Evolutionary conservation across 2,797 vertebrate genomes (phyloP), one percentile per base, ranked within the genome.

Genomic region (Dermochelys coriacea): DNA sequence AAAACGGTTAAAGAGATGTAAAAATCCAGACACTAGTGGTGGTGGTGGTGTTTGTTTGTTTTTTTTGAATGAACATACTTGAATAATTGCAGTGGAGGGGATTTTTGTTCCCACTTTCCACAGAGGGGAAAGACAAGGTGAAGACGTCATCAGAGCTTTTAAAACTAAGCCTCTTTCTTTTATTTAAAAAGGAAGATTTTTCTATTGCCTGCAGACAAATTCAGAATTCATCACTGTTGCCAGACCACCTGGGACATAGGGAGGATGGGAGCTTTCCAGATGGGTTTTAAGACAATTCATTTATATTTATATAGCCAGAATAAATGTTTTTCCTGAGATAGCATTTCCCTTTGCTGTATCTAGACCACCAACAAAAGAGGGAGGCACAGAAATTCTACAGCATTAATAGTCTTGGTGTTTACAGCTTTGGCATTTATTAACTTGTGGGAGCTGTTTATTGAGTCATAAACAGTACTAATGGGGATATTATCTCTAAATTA

Each of bases 381-480:
- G 94, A 97, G 91, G 95, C 82, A 97, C 88, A 96, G 96, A 98
- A 98, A 97, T 98, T 97, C 95, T 98, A 90, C 85, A 96, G 91
- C 95, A 96, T 97, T 98, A 98, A 97, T 97, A 98, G 97, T 93
- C 79, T 89, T 97, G 86, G 85, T 98, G 97, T 98, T 98, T 98
- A 98, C 29, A 50, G 92, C 86, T 98, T 97, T 86, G 94, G 96
- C 94, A 98, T 98, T 98, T 98, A 97, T 98, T 98, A 98, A 98
- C 97, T 98, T 97, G 97, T 97, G 94, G 96, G 95, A 98, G 95
- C 96, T 98, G 96, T 98, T 98, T 98, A 98, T 98, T 98, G 97
- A 96, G 96, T 96, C 97, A 97, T 98, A 98, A 98, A 98, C 95
- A 97, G 96, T 97, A 97, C 97, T 98, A 98, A 98, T 98, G 98